These are phyloP conservation scores for Pseudolaguvia tuberculata DNA, from an alignment of 2,113 vertebrate species.

Conservation along the genomic window DNA sequence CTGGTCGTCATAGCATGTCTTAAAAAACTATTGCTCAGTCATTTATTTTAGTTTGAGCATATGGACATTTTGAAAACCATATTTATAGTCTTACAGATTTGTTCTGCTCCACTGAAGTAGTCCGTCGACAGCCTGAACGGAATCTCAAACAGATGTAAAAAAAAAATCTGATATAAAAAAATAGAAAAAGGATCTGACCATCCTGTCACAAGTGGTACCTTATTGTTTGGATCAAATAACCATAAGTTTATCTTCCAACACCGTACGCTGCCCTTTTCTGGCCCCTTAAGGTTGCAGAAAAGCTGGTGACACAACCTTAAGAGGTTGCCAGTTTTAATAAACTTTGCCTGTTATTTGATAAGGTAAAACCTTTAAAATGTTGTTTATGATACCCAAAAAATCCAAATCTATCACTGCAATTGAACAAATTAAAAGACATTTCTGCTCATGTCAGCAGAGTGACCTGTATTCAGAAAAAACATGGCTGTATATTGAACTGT, in stretches of 20 bases:
- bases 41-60: neutral
- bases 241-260: too few relatives aligned
- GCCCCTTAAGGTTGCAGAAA: too few relatives aligned
- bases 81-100: too few relatives aligned
- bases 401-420: neutral
- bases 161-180: neutral
- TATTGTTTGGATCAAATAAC: too few relatives aligned
- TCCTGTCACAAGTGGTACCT: too few relatives aligned
- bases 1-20: neutral
- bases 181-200: neutral
- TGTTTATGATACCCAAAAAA: neutral
- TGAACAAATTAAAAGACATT: neutral
- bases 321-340: too few relatives aligned
- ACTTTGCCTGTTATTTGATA: too few relatives aligned
- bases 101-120: too few relatives aligned
- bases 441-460: neutral
- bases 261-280: too few relatives aligned
- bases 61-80: too few relatives aligned
- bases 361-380: neutral
- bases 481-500: conserved; percentile 35
- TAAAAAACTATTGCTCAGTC: neutral
- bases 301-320: too few relatives aligned
- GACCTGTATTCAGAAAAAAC: conserved; percentile 16
- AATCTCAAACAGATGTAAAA: neutral
- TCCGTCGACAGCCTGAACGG: neutral